Conservation (phyloP, 2,113 vertebrate genomes). For the Delphinapterus leucas region DNA sequence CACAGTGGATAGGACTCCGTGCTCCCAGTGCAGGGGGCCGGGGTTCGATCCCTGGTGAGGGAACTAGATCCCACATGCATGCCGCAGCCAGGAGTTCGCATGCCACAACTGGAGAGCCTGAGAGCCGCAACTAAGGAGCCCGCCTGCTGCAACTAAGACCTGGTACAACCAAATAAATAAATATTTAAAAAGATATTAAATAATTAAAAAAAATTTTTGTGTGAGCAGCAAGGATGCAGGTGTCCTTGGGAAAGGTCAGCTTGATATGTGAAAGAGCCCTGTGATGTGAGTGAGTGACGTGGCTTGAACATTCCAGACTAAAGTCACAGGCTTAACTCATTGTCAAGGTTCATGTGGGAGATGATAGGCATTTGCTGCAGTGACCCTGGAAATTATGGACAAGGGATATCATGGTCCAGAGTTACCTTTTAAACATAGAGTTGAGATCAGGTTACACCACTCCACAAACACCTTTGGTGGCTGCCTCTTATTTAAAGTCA, state of each 20-base stretch:
- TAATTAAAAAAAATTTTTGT: neutral
- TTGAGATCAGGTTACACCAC: neutral
- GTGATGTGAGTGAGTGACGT: neutral
- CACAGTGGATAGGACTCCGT: too few species aligned
- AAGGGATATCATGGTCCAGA: neutral
- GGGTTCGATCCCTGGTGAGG: too few species aligned
- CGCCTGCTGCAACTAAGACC: too few species aligned
- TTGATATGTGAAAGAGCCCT: neutral
- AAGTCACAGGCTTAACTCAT: neutral
- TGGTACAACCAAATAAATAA: too few species aligned
- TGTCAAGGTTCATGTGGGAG: neutral
- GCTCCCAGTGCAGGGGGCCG: too few species aligned
- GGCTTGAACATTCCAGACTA: neutral
- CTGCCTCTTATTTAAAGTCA: neutral
- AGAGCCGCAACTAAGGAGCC: too few species aligned
- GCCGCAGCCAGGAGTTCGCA: too few species aligned
- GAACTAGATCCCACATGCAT: too few species aligned
- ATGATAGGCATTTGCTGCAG: neutral
- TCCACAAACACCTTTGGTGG: neutral
- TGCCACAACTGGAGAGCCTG: too few species aligned
- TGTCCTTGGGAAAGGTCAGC: conserved; percentile 16
- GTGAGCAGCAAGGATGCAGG: neutral
- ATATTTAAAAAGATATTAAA: too few species aligned
- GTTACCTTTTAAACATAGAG: neutral
- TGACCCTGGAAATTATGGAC: neutral